Base-by-base conservation (phyloP, 1,140 invertebrate species). In the Eurosta solidaginis region DNA sequence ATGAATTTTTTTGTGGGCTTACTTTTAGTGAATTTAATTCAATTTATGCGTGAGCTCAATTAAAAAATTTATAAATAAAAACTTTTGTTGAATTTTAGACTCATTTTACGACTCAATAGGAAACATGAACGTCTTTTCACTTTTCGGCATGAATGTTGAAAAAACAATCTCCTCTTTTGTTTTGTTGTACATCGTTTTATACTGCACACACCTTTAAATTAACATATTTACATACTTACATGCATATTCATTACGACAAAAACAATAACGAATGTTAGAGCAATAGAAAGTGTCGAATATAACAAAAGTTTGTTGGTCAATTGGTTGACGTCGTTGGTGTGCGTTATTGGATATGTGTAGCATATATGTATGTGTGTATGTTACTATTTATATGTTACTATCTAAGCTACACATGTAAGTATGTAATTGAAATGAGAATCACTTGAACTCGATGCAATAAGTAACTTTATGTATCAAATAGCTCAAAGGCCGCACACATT, bases 241-340 rank as follows among this genome's bases (percentile, higher is more conserved):
- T 44, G 42, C 12, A 44, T 44, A 6, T 44, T 44, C 12, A 7
- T 44, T 44, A 44, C 12, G 42, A 44, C 42, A n/a, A n/a, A n/a
- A n/a, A n/a, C 45, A 9, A 17, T n/a, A 47, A 47, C 12, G 45
- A 9, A 47, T 12, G 14, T n/a, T n/a, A 7, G n/a, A 68, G 29
- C 29, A 68, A 68, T 40, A 68, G 59, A 68, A 68, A 68, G 59
- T 68, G 59, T 68, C 59, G 59, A 68, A 68, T n/a, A n/a, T 68
- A 68, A 68, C 33, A 68, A 68, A 68, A 68, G 33, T 68, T 17
- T 40, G 59, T 40, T 40, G 54, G 54, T 27, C 33, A 40, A 40
- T 68, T 68, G 59, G 17, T 68, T 40, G 59, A 7, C 22, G 29
- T 20, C n/a, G 59, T 12, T 7, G n/a, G 1, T 68, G 17, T 68